Evolutionary conservation across 2,888 invertebrate genomes (phyloP), one percentile per base, ranked within the genome.

Genomic region (Graphium colonna): DNA sequence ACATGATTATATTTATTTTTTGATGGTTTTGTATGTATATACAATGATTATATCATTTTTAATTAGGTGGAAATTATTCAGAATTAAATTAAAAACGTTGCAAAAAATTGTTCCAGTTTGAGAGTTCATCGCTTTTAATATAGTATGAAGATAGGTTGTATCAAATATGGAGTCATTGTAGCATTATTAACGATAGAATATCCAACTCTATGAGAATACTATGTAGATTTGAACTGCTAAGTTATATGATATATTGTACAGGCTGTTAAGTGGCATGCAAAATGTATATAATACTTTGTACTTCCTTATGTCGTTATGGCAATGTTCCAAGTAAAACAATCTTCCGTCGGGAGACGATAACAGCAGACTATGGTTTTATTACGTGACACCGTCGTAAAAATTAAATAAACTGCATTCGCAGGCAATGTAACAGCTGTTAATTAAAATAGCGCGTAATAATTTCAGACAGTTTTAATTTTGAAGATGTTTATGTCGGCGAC

Each of bases 241-340:
- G 58, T 45, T 60, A 63, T 67, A 75, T 83, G 82, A 87, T 79
- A 80, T 78, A 86, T 81, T 67, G 74, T 69, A 67, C 70, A 64
- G 76, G 71, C 80, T 82, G 84, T 78, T 89, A 89, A 88, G 88
- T 86, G 80, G 84, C 82, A 88, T 87, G 84, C 86, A 85, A 82
- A 87, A 83, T 86, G 77, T 86, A 86, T 86, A 48, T 85, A 86
- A 83, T 87, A 87, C 80, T 81, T 83, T 76, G 82, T 82, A 81
- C 82, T 87, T 85, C 84, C 87, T 83, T 86, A 73, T 70, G 77
- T 74, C 80, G 79, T 88, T 86, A 87, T 88, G 88, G 88, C 88
- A 73, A 63, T 55, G 64, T 68, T 81, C 88, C 88, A 89, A 89
- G 73, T 85, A 72, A 88, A 88, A 86, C 87, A 89, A 87, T 87